Evolutionary conservation across 2,888 invertebrate genomes (phyloP).

Genomic region (Eupelmus urozonus): DNA sequence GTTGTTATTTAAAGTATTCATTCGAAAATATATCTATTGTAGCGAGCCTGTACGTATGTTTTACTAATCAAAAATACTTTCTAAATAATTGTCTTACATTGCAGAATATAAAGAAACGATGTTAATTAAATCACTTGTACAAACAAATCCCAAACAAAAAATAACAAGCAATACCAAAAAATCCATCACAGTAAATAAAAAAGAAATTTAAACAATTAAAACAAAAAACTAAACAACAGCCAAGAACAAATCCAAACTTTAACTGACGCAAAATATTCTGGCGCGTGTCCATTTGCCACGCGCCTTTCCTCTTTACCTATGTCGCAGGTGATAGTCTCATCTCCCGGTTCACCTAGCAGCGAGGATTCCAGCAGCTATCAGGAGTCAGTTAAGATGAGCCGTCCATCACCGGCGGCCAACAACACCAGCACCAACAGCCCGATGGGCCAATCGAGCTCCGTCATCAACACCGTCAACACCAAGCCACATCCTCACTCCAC

Average conservation of each 20-base stretch:
- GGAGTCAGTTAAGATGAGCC: slow-evolving; percentile 84
- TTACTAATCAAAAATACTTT: too few relatives aligned
- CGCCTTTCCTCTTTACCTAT: slow-evolving; percentile 1
- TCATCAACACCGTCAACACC: background rate
- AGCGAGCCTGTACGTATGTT: too few relatives aligned
- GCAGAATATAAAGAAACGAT: too few relatives aligned
- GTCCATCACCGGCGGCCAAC: slow-evolving; percentile 76
- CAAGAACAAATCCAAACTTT: background rate
- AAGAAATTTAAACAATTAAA: background rate
- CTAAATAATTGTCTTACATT: too few relatives aligned
- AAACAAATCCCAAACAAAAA: too few relatives aligned
- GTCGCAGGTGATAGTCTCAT: slow-evolving; percentile 82
- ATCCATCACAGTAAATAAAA: background rate
- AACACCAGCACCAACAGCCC: slow-evolving; percentile 27
- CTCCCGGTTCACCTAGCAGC: slow-evolving; percentile 93
- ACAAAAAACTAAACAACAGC: background rate
- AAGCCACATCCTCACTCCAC: slow-evolving; percentile 51
- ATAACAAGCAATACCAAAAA: background rate
- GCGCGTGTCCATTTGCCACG: slow-evolving; percentile 12
- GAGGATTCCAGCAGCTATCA: slow-evolving; percentile 90
- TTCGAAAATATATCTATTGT: too few relatives aligned
- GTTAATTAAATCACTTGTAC: too few relatives aligned
- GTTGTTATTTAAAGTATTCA: too few relatives aligned
- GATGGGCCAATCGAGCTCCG: slow-evolving; percentile 1
- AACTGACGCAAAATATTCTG: slow-evolving; percentile 9